Percentiles rank a stretch among this genome's conserved stretches.
Evolutionary conservation across 2,888 invertebrate genomes (phyloP).

Genomic region (Xylota segnis): DNA sequence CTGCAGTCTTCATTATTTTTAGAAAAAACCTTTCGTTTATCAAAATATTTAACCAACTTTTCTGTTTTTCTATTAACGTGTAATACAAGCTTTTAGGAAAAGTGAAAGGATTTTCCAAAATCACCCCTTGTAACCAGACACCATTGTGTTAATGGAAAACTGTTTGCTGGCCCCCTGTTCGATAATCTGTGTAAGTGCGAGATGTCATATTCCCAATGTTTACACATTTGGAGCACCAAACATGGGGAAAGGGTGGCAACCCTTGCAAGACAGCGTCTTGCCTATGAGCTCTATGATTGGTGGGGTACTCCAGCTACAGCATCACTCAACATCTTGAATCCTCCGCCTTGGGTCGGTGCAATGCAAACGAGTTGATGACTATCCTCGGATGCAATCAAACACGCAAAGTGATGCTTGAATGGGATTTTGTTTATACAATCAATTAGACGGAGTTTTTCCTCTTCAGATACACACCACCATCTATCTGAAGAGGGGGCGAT

Average conservation of each 20-base stretch:
- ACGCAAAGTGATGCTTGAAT: slow-evolving; percentile 58
- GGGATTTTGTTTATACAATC: slow-evolving; percentile 59
- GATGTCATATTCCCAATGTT: slow-evolving; percentile 31
- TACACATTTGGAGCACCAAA: slow-evolving; percentile 12
- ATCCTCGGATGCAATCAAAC: slow-evolving; percentile 54
- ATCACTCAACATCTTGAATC: slow-evolving; percentile 59
- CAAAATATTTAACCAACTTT: background rate
- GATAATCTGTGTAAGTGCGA: slow-evolving; percentile 41
- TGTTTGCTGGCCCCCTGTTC: background rate
- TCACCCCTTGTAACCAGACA: slow-evolving; percentile 13
- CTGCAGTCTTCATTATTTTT: too few species aligned
- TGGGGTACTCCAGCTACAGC: slow-evolving; percentile 22
- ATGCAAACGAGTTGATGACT: slow-evolving; percentile 49
- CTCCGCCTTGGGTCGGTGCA: slow-evolving; percentile 34
- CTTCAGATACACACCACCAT: slow-evolving; percentile 16
- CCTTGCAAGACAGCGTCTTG: background rate
- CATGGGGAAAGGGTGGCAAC: background rate
- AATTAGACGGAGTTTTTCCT: slow-evolving; percentile 40
- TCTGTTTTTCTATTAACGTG: background rate
- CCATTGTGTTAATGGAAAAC: slow-evolving; percentile 20
- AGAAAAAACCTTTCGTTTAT: background rate
- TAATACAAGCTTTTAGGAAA: background rate
- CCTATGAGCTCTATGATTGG: slow-evolving; percentile 34
- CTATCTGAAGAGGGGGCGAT: background rate
- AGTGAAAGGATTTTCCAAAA: background rate